A percentile compares a stretch with the other conserved stretches of the same genome.
Evolutionary conservation across 2,113 vertebrate species (phyloP).

Genomic region (Catagonus wagneri): DNA sequence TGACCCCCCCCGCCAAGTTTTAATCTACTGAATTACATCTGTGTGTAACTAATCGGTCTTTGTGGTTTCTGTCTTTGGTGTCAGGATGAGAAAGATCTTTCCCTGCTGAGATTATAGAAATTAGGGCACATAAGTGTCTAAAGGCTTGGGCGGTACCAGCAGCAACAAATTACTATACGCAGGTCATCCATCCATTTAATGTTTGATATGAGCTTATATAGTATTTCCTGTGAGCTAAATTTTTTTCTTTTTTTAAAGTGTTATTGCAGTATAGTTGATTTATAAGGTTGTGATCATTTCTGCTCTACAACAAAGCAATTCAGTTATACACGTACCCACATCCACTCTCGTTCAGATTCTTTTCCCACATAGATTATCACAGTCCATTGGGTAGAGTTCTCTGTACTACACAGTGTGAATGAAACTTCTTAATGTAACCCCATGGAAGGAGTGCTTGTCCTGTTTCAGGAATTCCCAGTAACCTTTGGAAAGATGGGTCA

Average conservation of each 20-base stretch:
- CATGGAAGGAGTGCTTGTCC: background rate
- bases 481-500: slow-evolving; percentile 47
- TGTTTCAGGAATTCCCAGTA: slow-evolving; percentile 57
- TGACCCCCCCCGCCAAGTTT: background rate
- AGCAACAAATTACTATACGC: background rate
- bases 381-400: too few species aligned
- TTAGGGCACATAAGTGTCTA: background rate
- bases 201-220: background rate
- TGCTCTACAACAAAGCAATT: too few species aligned
- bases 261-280: too few species aligned
- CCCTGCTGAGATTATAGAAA: slow-evolving; percentile 34
- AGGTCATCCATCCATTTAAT: background rate
- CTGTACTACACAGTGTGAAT: background rate
- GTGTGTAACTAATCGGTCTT: background rate
- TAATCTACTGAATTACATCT: background rate
- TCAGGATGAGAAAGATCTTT: slow-evolving; percentile 19
- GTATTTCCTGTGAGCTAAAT: slow-evolving; percentile 28
- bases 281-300: too few species aligned
- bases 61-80: background rate
- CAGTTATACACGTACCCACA: too few species aligned
- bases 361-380: too few species aligned
- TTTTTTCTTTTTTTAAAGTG: background rate
- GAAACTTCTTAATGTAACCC: background rate
- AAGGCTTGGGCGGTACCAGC: background rate
- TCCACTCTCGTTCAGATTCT: too few species aligned